Conservation (phyloP, 2,797 vertebrate species). For the Sebastes itinus region DNA sequence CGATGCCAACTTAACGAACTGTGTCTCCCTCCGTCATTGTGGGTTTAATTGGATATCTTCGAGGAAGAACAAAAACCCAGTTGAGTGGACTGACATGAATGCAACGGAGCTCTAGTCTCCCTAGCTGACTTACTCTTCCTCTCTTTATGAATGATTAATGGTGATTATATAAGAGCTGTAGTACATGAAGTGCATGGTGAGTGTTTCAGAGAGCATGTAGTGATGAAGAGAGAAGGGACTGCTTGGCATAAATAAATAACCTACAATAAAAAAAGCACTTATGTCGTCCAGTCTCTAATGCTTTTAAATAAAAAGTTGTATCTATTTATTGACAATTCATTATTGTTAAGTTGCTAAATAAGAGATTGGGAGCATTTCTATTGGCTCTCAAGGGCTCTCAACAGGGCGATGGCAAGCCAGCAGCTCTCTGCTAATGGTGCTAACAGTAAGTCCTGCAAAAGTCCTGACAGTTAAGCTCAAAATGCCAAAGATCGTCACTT, state of each 20-base stretch:
- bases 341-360: background rate
- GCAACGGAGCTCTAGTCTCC: background rate
- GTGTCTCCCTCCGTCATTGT: constrained; percentile 25
- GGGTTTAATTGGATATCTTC: constrained; percentile 39
- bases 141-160: constrained; percentile 61
- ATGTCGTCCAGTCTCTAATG: background rate
- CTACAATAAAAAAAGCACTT: background rate
- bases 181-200: constrained; percentile 18
- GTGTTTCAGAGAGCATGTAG: background rate
- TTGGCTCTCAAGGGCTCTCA: background rate
- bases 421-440: background rate
- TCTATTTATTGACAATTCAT: background rate
- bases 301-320: background rate
- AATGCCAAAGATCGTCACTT: too few species aligned
- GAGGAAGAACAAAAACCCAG: constrained; percentile 26
- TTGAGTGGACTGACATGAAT: constrained; percentile 17
- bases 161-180: constrained; percentile 38
- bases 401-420: background rate
- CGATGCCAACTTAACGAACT: constrained; percentile 41
- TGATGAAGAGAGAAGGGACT: background rate
- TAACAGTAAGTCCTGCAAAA: background rate
- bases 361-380: background rate
- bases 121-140: background rate
- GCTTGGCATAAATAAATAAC: constrained; percentile 16
- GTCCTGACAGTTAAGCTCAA: too few species aligned